A percentile compares a stretch with the other conserved stretches of the same genome.
Evolutionary conservation across 2,797 vertebrate species (phyloP).

Genomic region (Coccyzus lansbergi): DNA sequence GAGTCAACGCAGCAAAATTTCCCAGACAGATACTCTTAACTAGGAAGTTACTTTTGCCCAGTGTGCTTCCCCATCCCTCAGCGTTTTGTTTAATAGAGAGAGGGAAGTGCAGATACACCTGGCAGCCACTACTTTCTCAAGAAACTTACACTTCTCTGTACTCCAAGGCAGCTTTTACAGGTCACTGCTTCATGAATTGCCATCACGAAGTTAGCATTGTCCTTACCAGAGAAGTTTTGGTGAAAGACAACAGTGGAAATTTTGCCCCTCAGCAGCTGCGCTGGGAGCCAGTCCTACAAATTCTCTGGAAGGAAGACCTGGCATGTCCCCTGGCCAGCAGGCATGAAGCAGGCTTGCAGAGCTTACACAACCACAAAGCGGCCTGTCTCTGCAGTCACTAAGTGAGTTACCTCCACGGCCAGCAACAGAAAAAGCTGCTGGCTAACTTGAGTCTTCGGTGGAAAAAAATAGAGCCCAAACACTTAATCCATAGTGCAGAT

Average conservation of each 20-base stretch:
- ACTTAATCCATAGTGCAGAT: not conserved
- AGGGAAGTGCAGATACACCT: not conserved
- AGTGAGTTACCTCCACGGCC: not conserved
- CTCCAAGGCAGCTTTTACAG: not conserved
- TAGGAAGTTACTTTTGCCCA: not conserved
- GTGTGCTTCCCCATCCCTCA: not conserved
- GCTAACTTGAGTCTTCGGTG: not conserved
- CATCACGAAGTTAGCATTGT: not conserved
- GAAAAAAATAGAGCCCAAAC: not conserved
- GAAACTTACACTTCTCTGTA: not conserved
- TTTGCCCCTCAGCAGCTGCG: not conserved
- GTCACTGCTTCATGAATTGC: fast-evolving
- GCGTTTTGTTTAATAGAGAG: not conserved
- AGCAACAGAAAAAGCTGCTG: not conserved
- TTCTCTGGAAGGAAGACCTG: not conserved
- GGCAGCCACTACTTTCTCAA: not conserved
- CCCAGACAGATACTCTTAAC: not conserved
- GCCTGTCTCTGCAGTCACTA: fast-evolving
- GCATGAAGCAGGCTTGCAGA: not conserved
- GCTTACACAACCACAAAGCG: fast-evolving
- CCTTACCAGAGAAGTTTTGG: not conserved
- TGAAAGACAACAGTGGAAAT: not conserved
- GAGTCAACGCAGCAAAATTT: not conserved
- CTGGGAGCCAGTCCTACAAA: fast-evolving
- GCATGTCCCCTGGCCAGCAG: not conserved